Conservation (phyloP, 1,140 invertebrate genomes). For the Ylistrum balloti region DNA sequence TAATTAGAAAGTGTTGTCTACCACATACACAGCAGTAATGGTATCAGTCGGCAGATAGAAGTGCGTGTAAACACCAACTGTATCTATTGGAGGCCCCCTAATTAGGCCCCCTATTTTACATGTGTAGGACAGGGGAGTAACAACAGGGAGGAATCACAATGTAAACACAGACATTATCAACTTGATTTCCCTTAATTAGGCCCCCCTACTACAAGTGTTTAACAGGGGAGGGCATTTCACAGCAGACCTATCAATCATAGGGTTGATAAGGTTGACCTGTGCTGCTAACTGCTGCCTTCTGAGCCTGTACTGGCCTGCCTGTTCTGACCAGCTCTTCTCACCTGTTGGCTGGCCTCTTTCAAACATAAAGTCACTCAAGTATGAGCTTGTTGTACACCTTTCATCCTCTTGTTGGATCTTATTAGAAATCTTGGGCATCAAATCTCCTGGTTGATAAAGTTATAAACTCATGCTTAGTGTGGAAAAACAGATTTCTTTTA, state of each 20-base stretch:
- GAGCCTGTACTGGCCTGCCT: not conserved
- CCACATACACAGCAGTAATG: constrained; percentile 4
- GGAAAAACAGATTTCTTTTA: constrained; percentile 11
- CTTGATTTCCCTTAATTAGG: constrained; percentile 38
- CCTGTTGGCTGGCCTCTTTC: not conserved
- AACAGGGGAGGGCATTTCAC: constrained; percentile 37
- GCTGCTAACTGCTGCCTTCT: not conserved
- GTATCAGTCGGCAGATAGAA: constrained; percentile 30
- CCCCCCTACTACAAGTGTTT: constrained; percentile 20
- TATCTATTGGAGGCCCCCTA: not conserved
- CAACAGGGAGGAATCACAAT: not conserved
- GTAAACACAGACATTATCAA: constrained; percentile 20
- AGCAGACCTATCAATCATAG: constrained; percentile 1
- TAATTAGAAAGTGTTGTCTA: constrained; percentile 35
- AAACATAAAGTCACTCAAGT: constrained; percentile 8
- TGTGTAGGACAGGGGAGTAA: not conserved
- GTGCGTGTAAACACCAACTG: not conserved
- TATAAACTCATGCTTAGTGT: not conserved
- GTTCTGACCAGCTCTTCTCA: not conserved
- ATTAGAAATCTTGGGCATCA: not conserved
- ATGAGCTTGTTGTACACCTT: constrained; percentile 13
- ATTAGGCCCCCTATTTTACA: constrained; percentile 26
- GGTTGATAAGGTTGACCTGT: constrained; percentile 21
- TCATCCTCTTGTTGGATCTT: constrained; percentile 11
- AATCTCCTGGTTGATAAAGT: not conserved